Conservation (phyloP, 2,797 vertebrate species). For the Ataeniobius toweri region DNA sequence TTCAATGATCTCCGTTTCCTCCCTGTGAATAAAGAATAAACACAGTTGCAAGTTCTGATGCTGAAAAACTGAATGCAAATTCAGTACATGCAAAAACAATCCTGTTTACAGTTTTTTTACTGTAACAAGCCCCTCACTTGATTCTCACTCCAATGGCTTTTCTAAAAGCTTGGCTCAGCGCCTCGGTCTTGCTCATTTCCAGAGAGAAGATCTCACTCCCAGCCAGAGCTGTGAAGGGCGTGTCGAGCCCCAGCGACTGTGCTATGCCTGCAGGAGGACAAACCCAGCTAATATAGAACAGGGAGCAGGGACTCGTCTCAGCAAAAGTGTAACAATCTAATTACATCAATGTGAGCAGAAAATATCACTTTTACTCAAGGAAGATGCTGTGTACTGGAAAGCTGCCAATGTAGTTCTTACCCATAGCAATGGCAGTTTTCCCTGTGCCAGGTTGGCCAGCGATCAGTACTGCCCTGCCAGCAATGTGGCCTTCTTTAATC, state of each 20-base stretch:
- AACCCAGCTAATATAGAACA: constrained; percentile 1
- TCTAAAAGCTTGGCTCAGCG: constrained; percentile 91
- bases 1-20: constrained; percentile 96
- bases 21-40: constrained; percentile 72
- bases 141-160: constrained; percentile 93
- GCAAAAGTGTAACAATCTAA: constrained; percentile 7
- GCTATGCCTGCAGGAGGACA: constrained; percentile 84
- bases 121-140: constrained; percentile 81
- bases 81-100: background rate
- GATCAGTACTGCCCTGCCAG: constrained; percentile 90
- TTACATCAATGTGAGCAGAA: constrained; percentile 16
- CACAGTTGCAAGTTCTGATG: background rate
- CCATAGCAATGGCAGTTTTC: constrained; percentile 95
- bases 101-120: background rate
- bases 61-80: background rate
- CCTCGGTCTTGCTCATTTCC: constrained; percentile 96
- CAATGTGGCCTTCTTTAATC: constrained; percentile 95
- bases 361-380: constrained; percentile 5
- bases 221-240: constrained; percentile 90
- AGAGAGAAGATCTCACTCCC: constrained; percentile 95
- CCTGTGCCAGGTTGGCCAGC: constrained; percentile 94
- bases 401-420: constrained; percentile 65
- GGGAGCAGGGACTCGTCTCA: constrained; percentile 3
- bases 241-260: constrained; percentile 89
- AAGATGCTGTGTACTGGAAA: constrained; percentile 13